Percentiles rank a stretch among this genome's conserved stretches.
Evolutionary conservation across 2,888 invertebrate species (phyloP).

Genomic region (Xanthia icteritia): DNA sequence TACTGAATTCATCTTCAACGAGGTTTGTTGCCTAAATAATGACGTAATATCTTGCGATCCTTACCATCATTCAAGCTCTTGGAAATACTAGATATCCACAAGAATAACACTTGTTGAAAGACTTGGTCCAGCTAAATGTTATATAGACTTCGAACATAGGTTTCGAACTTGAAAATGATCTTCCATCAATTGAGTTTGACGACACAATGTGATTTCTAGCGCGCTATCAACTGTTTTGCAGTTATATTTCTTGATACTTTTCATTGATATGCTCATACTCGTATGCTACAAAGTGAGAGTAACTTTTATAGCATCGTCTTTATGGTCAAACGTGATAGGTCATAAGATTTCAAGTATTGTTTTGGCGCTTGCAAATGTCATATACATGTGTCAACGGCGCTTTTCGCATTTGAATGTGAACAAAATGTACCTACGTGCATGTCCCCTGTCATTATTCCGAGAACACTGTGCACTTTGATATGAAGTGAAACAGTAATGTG

Average conservation of each 20-base stretch:
- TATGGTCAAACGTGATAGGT: slow-evolving; percentile 61
- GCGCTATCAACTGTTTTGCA: neutral
- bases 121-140: slow-evolving; percentile 4
- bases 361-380: slow-evolving; percentile 31
- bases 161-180: slow-evolving; percentile 10
- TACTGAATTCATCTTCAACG: neutral
- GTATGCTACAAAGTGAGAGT: slow-evolving; percentile 2
- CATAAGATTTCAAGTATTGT: slow-evolving; percentile 49
- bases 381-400: slow-evolving; percentile 23
- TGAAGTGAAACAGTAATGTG: slow-evolving; percentile 19
- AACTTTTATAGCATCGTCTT: slow-evolving; percentile 46
- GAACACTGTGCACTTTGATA: slow-evolving; percentile 23
- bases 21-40: neutral
- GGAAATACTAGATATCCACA: neutral
- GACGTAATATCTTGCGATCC: neutral
- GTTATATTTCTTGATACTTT: neutral
- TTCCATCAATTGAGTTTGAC: neutral
- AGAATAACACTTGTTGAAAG: neutral
- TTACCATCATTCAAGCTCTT: neutral
- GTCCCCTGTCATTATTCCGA: slow-evolving; percentile 23
- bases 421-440: slow-evolving; percentile 14
- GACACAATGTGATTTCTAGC: neutral
- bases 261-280: slow-evolving; percentile 7
- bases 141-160: neutral
- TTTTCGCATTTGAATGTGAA: slow-evolving; percentile 37